A percentile compares a stretch with the other conserved stretches of the same genome.
phyloP scores from a whole-genome alignment of 1,140 invertebrate species.

The Hirudo medicinalis region DNA sequence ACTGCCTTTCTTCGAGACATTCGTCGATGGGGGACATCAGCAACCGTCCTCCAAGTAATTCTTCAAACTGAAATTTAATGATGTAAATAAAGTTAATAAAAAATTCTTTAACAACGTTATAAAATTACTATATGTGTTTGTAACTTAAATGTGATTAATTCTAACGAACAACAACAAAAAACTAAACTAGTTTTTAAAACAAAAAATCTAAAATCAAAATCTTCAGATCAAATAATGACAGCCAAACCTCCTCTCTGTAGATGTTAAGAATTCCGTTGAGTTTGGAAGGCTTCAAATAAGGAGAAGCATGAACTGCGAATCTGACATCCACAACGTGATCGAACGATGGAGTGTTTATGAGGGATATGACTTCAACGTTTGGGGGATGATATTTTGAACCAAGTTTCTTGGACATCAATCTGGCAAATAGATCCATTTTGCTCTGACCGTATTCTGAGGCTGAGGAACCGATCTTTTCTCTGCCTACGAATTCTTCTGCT shows the following conservation, averaged over 20 bases:
- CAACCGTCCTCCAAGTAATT: constrained; percentile 81
- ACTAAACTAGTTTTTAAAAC: background rate
- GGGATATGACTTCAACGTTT: constrained; percentile 89
- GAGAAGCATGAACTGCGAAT: constrained; percentile 85
- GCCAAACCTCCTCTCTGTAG: constrained; percentile 64
- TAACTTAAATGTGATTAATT: too few relatives aligned
- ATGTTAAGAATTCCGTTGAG: constrained; percentile 85
- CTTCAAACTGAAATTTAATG: constrained; percentile 57
- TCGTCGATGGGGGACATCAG: constrained; percentile 95
- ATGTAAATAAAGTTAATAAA: constrained; percentile 3
- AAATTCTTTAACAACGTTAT: too few relatives aligned
- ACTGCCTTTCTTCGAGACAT: constrained; percentile 85
- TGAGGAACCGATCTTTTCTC: background rate
- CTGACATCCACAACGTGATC: constrained; percentile 54
- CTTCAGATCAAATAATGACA: constrained; percentile 19
- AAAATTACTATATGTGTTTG: too few relatives aligned
- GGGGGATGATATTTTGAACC: constrained; percentile 60
- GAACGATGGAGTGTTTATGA: constrained; percentile 48
- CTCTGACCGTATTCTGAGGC: constrained; percentile 71
- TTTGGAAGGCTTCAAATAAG: constrained; percentile 83
- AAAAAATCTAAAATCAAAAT: too few relatives aligned
- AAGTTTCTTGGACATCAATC: constrained; percentile 63
- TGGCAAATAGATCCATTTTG: constrained; percentile 72
- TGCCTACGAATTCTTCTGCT: constrained; percentile 77
- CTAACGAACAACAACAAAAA: too few relatives aligned